Conservation (phyloP, 2,113 vertebrate species). For the Charadrius vociferus region DNA sequence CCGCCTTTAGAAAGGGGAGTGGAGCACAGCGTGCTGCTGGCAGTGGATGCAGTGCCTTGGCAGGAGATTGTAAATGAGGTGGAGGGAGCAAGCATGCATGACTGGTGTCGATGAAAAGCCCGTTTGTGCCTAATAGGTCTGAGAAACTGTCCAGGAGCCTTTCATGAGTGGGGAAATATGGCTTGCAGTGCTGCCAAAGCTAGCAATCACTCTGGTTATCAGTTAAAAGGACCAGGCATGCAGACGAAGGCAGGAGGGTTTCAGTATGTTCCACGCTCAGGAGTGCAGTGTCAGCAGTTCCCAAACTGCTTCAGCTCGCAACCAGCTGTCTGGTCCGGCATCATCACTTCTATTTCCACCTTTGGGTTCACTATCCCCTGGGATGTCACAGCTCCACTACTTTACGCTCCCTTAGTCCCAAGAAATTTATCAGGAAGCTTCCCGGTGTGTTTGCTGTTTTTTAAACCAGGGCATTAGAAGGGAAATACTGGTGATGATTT, state of each 20-base stretch:
- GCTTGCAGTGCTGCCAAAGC: background rate
- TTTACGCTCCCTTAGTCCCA: background rate
- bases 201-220: background rate
- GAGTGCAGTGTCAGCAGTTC: background rate
- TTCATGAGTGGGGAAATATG: background rate
- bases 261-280: background rate
- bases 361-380: background rate
- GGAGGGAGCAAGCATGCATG: constrained; percentile 14
- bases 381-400: background rate
- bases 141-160: background rate
- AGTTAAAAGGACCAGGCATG: background rate
- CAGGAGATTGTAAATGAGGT: background rate
- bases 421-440: background rate
- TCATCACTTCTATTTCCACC: background rate
- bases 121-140: constrained; percentile 27
- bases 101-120: constrained; percentile 20
- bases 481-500: background rate
- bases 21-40: background rate
- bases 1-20: rapidly evolving
- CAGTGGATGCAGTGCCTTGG: background rate
- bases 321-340: background rate
- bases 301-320: background rate
- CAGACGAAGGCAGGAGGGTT: background rate
- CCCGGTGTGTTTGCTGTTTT: background rate
- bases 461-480: background rate